Percentiles rank a stretch among this genome's conserved stretches.
Conservation (phyloP, 2,888 invertebrate genomes). For the Agapostemon virescens region DNA sequence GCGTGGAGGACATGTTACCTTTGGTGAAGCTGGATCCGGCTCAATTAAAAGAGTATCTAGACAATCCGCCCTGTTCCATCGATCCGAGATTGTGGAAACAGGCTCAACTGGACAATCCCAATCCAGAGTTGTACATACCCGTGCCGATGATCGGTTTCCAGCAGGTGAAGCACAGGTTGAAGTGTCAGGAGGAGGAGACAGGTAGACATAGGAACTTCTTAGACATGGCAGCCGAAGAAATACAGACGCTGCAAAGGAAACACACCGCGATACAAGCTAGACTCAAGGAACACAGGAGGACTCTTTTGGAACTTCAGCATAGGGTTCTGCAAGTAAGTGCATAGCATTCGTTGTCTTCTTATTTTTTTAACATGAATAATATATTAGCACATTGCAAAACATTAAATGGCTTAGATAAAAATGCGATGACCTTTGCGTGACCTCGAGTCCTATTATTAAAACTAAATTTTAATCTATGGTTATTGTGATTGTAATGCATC, state of each 20-base stretch:
- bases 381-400: too few relatives aligned
- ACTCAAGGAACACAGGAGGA: constrained; percentile 90
- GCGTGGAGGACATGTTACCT: constrained; percentile 87
- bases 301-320: constrained; percentile 91
- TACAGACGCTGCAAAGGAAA: constrained; percentile 89
- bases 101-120: constrained; percentile 97
- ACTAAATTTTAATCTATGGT: too few relatives aligned
- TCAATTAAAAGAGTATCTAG: constrained; percentile 92
- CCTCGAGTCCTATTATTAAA: too few relatives aligned
- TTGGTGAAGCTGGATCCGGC: constrained; percentile 89
- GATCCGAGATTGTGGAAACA: constrained; percentile 97
- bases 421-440: too few relatives aligned
- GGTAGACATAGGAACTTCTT: constrained; percentile 91
- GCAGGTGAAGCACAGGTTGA: constrained; percentile 89
- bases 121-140: constrained; percentile 93
- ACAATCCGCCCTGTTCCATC: constrained; percentile 94
- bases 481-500: too few relatives aligned
- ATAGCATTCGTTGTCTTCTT: not conserved
- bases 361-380: too few relatives aligned
- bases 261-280: constrained; percentile 91
- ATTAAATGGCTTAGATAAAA: too few relatives aligned
- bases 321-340: constrained; percentile 87
- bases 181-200: constrained; percentile 92
- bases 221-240: constrained; percentile 88
- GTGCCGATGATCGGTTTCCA: constrained; percentile 96